phyloP scores from a whole-genome alignment of 2,797 vertebrate genomes.

The Anabacerthia variegaticeps region DNA sequence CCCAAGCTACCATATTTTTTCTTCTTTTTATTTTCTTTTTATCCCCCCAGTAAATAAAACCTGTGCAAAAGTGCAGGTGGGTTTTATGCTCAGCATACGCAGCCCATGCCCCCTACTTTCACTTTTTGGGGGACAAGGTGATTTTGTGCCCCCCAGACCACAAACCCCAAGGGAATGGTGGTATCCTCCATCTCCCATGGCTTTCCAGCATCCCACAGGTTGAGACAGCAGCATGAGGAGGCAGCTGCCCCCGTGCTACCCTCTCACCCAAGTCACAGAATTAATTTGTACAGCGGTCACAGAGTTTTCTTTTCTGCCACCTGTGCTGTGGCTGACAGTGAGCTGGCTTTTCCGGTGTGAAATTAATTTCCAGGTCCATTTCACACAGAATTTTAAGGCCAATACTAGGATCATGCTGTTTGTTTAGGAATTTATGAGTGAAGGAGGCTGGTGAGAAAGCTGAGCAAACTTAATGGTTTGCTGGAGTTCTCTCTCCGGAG shows the following conservation, averaged over 20 bases:
- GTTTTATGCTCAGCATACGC: neutral
- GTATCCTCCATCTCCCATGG: accelerated
- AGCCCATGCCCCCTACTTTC: neutral
- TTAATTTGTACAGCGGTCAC: neutral
- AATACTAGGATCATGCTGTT: neutral
- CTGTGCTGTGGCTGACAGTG: neutral
- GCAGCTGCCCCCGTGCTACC: neutral
- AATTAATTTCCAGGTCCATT: slow-evolving; percentile 70
- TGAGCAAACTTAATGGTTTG: neutral
- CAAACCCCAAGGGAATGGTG: neutral
- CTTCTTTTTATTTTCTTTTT: neutral
- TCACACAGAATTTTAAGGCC: slow-evolving; percentile 58
- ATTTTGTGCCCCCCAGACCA: neutral
- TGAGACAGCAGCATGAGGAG: neutral
- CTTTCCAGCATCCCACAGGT: neutral
- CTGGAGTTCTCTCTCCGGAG: neutral
- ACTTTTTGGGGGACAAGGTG: accelerated
- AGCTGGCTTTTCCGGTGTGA: neutral
- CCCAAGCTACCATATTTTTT: neutral
- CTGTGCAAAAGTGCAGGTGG: accelerated
- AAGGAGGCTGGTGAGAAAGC: neutral
- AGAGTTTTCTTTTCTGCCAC: neutral
- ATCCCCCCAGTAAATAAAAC: neutral
- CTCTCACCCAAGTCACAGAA: neutral
- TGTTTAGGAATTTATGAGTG: slow-evolving; percentile 21